A percentile compares a stretch with the other conserved stretches of the same genome.
phyloP scores from a whole-genome alignment of 2,113 vertebrate genomes.

The Ranitomeya variabilis region DNA sequence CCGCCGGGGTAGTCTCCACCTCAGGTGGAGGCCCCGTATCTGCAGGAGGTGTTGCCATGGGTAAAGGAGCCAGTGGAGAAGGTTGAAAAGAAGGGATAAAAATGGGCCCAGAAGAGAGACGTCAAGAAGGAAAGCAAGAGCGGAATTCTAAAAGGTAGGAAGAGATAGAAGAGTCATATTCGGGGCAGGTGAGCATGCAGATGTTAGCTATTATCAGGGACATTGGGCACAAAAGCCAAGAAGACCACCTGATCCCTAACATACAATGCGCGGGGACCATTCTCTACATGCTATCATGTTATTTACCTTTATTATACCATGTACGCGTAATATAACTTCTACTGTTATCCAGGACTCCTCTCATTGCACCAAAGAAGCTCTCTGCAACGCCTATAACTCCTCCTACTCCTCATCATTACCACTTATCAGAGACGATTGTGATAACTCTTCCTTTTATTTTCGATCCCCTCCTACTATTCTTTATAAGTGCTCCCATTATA shows the following conservation, averaged over 20 bases:
- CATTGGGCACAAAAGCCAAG: not conserved
- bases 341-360: not conserved
- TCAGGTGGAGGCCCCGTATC: slow-evolving; percentile 45
- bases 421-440: too few relatives aligned
- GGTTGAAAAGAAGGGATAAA: not conserved
- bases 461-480: not conserved
- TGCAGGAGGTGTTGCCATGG: slow-evolving; percentile 52
- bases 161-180: not conserved
- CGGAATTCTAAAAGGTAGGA: not conserved
- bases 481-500: not conserved
- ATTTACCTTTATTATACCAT: too few relatives aligned
- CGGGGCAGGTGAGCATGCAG: not conserved
- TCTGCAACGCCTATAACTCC: not conserved
- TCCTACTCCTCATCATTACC: not conserved
- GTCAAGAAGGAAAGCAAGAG: slow-evolving; percentile 50
- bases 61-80: slow-evolving; percentile 31
- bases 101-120: not conserved
- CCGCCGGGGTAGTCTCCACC: slow-evolving; percentile 15
- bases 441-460: not conserved
- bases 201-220: not conserved
- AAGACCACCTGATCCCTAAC: too few relatives aligned
- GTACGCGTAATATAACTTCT: not conserved
- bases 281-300: not conserved
- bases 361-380: not conserved
- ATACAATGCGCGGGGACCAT: not conserved